Evolutionary conservation across 1,140 invertebrate genomes (phyloP).

Genomic region (Holotrichia oblita): DNA sequence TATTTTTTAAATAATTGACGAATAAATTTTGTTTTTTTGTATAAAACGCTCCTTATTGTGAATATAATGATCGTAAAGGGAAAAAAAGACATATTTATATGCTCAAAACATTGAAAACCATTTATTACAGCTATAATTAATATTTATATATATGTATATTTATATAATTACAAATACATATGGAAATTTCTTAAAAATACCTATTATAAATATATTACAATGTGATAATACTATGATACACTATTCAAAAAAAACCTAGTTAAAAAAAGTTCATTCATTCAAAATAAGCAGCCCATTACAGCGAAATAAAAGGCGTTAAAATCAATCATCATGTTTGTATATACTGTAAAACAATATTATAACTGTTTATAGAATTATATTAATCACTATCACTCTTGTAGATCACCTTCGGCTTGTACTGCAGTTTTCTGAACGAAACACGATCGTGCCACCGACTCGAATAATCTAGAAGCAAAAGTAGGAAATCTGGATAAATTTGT

Average conservation of each 20-base stretch:
- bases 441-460: conserved; percentile 92
- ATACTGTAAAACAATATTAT: conserved; percentile 39
- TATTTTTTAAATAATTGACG: not conserved
- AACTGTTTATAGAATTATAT: conserved; percentile 35
- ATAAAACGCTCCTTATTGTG: not conserved
- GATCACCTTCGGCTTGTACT: conserved; percentile 66
- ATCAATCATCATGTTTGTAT: conserved; percentile 43
- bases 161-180: conserved; percentile 59
- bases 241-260: conserved; percentile 49
- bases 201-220: conserved; percentile 56
- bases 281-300: conserved; percentile 42
- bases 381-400: conserved; percentile 66
- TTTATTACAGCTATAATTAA: conserved; percentile 56
- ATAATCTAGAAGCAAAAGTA: conserved; percentile 75
- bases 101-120: conserved; percentile 59
- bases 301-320: conserved; percentile 48
- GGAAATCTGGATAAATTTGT: not conserved
- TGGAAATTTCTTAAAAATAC: conserved; percentile 54
- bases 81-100: conserved; percentile 44
- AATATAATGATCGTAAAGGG: not conserved
- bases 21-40: not conserved
- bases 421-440: conserved; percentile 87
- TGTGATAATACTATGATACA: conserved; percentile 50
- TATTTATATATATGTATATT: conserved; percentile 54
- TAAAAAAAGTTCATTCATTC: conserved; percentile 47